phyloP scores from a whole-genome alignment of 2,888 invertebrate species.

The Zootermopsis nevadensis region DNA sequence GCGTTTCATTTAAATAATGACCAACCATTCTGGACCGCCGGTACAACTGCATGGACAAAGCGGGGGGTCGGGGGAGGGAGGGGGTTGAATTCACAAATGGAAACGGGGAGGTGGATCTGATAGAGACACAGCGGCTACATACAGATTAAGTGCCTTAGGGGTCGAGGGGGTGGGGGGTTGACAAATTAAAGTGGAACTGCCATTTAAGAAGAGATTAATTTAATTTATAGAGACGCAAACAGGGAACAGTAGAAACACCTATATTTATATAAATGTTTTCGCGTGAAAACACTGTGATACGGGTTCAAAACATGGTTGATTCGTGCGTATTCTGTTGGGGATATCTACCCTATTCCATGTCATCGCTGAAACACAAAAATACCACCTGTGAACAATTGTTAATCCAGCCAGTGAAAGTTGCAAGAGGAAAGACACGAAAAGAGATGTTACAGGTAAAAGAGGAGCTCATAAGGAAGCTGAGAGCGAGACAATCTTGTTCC shows the following conservation, averaged over 20 bases:
- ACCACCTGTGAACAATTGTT: no score
- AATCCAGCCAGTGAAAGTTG: no score
- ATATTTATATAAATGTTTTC: background rate
- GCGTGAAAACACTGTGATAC: background rate
- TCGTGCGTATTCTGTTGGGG: no score
- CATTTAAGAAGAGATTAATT: slow-evolving; percentile 13
- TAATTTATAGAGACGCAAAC: background rate
- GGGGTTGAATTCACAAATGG: background rate
- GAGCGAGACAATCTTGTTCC: no score
- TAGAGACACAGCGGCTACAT: background rate
- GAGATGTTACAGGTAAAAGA: no score
- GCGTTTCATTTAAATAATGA: background rate
- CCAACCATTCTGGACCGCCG: background rate
- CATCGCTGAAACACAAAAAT: no score
- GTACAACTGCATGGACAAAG: background rate
- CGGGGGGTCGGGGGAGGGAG: background rate
- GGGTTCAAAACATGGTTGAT: background rate
- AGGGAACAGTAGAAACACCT: background rate
- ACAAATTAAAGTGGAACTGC: slow-evolving; percentile 28
- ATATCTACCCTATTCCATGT: no score
- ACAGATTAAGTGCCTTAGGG: slow-evolving; percentile 18
- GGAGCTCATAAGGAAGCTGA: no score
- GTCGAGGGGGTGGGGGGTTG: background rate
- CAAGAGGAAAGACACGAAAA: no score
- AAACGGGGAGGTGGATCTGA: background rate